A percentile compares a stretch with the other conserved stretches of the same genome.
These are phyloP conservation scores for Dryococelus australis DNA, from an alignment of 2,888 invertebrate species.

Conservation along the genomic window DNA sequence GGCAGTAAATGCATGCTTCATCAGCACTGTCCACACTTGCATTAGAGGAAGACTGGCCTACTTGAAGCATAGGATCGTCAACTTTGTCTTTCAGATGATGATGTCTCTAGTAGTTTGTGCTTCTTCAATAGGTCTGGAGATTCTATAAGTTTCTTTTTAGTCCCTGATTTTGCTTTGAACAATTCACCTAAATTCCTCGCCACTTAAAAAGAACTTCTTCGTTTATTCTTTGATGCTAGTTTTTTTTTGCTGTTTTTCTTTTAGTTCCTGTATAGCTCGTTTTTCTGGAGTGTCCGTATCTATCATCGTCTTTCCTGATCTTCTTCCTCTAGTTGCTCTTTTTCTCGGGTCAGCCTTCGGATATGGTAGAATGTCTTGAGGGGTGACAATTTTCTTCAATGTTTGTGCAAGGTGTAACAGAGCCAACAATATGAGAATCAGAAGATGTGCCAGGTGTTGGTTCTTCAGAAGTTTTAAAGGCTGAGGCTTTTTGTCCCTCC, in stretches of 20 bases:
- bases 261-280: no score
- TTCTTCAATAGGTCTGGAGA: not conserved
- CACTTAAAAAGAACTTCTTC: not conserved
- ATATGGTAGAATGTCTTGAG: no score
- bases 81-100: conserved; percentile 5
- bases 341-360: no score
- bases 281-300: no score
- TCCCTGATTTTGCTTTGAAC: not conserved
- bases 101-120: not conserved
- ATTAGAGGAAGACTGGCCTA: not conserved
- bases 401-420: not conserved
- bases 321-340: not conserved
- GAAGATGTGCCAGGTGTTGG: no score
- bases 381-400: no score
- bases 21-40: not conserved
- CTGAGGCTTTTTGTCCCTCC: no score
- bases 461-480: no score
- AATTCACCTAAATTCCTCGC: not conserved
- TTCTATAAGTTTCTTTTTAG: not conserved
- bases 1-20: not conserved
- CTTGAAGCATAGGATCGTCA: not conserved
- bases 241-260: not conserved
- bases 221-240: not conserved
- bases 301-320: not conserved
- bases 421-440: not conserved